phyloP scores from a whole-genome alignment of 2,888 invertebrate genomes.

The Nineta flava region DNA sequence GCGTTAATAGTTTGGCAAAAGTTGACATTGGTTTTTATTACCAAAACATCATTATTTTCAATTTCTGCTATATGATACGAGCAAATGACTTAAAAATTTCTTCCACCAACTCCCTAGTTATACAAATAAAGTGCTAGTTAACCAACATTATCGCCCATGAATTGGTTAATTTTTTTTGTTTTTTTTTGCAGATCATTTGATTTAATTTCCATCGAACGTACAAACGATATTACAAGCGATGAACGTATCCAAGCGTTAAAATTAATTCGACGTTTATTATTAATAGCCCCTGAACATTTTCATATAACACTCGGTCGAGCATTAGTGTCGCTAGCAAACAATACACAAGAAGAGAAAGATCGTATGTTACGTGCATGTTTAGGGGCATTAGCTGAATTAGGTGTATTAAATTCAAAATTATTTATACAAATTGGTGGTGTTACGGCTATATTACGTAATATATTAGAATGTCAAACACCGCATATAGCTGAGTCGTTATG shows the following conservation, averaged over 20 bases:
- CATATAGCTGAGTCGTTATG: slow-evolving; percentile 82
- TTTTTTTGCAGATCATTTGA: slow-evolving; percentile 71
- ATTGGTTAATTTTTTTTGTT: no score
- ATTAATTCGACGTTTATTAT: slow-evolving; percentile 56
- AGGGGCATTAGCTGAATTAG: slow-evolving; percentile 78
- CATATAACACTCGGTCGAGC: slow-evolving; percentile 64
- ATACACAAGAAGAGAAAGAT: slow-evolving; percentile 65
- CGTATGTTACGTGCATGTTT: slow-evolving; percentile 69
- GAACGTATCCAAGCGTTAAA: slow-evolving; percentile 85
- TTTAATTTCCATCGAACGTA: slow-evolving; percentile 43
- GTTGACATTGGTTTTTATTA: no score
- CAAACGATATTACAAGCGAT: slow-evolving; percentile 64
- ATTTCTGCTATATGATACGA: no score
- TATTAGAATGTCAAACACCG: slow-evolving; percentile 73
- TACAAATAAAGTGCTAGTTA: no score
- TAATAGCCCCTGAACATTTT: slow-evolving; percentile 46
- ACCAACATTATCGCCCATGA: no score
- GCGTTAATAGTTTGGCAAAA: no score
- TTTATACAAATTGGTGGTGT: slow-evolving; percentile 73
- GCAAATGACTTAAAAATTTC: no score
- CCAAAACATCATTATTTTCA: no score
- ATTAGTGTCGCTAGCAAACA: slow-evolving; percentile 66
- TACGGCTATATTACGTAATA: slow-evolving; percentile 62
- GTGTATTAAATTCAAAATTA: slow-evolving; percentile 68
- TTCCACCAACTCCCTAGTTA: no score